phyloP scores from a whole-genome alignment of 2,888 invertebrate genomes.

The Microctonus hyperodae region DNA sequence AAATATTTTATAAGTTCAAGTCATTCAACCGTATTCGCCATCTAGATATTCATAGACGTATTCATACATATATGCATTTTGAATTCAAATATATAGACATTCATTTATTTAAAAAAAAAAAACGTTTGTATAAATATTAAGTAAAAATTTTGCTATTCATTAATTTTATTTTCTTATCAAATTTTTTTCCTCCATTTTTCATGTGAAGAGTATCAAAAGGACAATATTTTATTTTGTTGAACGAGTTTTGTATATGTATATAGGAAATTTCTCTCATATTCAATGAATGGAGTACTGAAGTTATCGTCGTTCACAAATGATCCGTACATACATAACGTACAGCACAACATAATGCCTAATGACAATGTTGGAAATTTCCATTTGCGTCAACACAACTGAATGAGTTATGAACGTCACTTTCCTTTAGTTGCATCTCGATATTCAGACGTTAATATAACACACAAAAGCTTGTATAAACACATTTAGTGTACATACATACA shows the following conservation, averaged over 20 bases:
- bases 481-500: slow-evolving; percentile 22
- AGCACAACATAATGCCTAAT: neutral
- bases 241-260: neutral
- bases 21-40: too few species aligned
- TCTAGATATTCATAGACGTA: too few species aligned
- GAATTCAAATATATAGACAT: neutral
- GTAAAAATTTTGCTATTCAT: neutral
- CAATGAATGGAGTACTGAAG: neutral
- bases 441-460: slow-evolving; percentile 16
- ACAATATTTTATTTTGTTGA: too few species aligned
- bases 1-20: slow-evolving; percentile 1
- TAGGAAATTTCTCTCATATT: neutral
- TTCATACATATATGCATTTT: neutral
- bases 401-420: slow-evolving; percentile 29
- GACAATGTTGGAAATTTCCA: neutral
- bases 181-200: neutral
- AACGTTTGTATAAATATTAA: too few species aligned
- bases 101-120: too few species aligned
- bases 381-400: slow-evolving; percentile 16
- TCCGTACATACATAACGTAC: neutral
- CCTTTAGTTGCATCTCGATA: slow-evolving; percentile 29
- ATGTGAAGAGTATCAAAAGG: too few species aligned
- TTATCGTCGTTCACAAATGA: neutral
- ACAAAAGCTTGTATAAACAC: slow-evolving; percentile 20
- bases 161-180: neutral